phyloP scores from a whole-genome alignment of 2,888 invertebrate species.

The Hydraecia micacea region DNA sequence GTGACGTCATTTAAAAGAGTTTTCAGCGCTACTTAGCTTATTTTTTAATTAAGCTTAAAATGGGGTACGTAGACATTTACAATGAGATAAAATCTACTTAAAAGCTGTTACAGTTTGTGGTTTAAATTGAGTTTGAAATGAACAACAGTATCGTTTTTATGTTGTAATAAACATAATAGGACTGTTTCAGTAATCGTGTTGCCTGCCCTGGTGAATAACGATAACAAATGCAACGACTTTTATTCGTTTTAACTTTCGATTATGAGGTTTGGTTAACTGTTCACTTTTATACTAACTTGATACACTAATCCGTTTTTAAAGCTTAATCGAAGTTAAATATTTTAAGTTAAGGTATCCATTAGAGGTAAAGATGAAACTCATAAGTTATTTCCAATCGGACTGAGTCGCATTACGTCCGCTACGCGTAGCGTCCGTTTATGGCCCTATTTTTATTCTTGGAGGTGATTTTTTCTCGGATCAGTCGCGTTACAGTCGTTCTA shows the following conservation, averaged over 20 bases:
- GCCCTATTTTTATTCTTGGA: too few species aligned
- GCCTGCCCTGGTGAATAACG: background rate
- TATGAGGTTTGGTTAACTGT: background rate
- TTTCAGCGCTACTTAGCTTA: conserved; percentile 18
- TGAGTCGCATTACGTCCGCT: too few species aligned
- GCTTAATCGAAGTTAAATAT: too few species aligned
- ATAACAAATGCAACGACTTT: background rate
- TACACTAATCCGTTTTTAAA: background rate
- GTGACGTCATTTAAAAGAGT: conserved; percentile 16
- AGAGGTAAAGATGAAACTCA: background rate
- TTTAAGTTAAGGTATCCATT: background rate
- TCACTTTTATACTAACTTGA: too few species aligned
- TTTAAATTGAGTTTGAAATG: conserved; percentile 24
- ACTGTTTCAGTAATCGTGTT: background rate
- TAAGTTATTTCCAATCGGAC: too few species aligned
- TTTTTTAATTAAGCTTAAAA: conserved; percentile 10
- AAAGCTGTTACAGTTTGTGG: conserved; percentile 14
- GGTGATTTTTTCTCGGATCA: too few species aligned
- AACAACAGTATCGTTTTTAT: conserved; percentile 20
- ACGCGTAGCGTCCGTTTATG: too few species aligned
- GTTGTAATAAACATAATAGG: conserved; percentile 23
- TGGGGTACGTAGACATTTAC: background rate
- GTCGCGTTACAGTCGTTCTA: too few species aligned
- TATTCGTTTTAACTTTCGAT: background rate
- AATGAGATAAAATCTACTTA: background rate